Evolutionary conservation across 2,888 invertebrate genomes (phyloP).

Genomic region (Parnassius glacialis): DNA sequence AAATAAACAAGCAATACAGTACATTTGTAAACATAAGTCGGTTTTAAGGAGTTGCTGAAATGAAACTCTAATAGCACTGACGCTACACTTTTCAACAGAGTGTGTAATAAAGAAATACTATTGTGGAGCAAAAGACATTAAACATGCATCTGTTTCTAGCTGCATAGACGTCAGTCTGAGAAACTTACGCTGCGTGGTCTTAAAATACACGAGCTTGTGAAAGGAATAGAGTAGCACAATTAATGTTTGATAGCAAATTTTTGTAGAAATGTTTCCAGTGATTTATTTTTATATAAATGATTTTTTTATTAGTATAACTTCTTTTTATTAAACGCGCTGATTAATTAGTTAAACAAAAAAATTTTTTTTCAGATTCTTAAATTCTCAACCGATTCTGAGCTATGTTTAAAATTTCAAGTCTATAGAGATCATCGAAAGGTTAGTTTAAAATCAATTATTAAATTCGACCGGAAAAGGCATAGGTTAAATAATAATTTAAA

Average conservation of each 20-base stretch:
- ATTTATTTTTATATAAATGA: background rate
- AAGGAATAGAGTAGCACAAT: background rate
- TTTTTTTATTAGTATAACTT: too few species aligned
- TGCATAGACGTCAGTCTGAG: conserved; percentile 51
- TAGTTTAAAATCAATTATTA: too few species aligned
- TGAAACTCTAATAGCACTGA: conserved; percentile 29
- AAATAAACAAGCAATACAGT: background rate
- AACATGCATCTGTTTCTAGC: conserved; percentile 71
- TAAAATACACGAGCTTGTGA: conserved; percentile 35
- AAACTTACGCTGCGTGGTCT: conserved; percentile 43
- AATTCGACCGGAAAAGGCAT: too few species aligned
- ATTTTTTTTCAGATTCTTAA: too few species aligned
- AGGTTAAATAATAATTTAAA: too few species aligned
- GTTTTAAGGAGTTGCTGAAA: conserved; percentile 25
- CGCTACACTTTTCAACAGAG: conserved; percentile 15
- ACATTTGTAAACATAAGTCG: conserved; percentile 18
- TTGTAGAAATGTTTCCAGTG: background rate
- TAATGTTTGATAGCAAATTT: background rate
- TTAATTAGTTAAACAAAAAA: too few species aligned
- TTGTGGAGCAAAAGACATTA: conserved; percentile 52
- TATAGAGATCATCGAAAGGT: too few species aligned
- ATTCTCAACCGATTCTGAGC: too few species aligned
- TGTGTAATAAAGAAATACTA: conserved; percentile 32
- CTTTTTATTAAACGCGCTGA: too few species aligned
- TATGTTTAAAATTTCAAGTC: too few species aligned